Base-by-base conservation (phyloP, 1,140 invertebrate species). In the Gryon sp. region DNA sequence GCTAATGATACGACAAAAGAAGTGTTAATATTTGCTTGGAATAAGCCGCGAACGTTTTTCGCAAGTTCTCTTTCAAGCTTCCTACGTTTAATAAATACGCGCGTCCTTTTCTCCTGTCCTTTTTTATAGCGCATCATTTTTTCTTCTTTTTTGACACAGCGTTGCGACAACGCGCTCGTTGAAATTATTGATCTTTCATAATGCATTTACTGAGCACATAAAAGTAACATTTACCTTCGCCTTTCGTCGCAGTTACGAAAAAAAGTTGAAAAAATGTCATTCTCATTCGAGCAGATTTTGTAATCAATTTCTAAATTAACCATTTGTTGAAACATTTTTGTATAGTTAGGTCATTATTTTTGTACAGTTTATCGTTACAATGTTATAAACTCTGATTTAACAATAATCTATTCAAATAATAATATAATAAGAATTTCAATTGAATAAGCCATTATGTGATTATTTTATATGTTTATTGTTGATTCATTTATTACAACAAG, bases 11-110 rank as follows among this genome's bases (percentile, higher is more conserved):
- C 66, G 52, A 48, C 62, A 62, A 68, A 73, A 73, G 63, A 60
- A 76, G 78, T 78, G 74, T 80, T 80, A 80, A 80, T 80, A 80
- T 77, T 80, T 80, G 70, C 55, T 63, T 52, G 53, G 48, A 77
- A 80, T 65, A 77, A 80, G 53, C 55, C 46, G 15, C 69, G 40
- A 66, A 72, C 53, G 59, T 74, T 80, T 75, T 72, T 70, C 63
- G 62, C 65, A 63, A 66, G 57, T 79, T 76, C 65, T 80, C 74
- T 76, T 62, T 38, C 60, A 70, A 70, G 53, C 53, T 79, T 75
- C 60, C 60, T 57, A 5, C 36, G 60, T 65, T 59, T 59, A 19
- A 65, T 65, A 50, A 52, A 73, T 63, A 68, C 26, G 16, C 11
- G n/a, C 46, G 34, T 60, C 45, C 52, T 78, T 48, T 41, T 76